phyloP scores from a whole-genome alignment of 2,888 invertebrate genomes.

The Cylloceria caligata region DNA sequence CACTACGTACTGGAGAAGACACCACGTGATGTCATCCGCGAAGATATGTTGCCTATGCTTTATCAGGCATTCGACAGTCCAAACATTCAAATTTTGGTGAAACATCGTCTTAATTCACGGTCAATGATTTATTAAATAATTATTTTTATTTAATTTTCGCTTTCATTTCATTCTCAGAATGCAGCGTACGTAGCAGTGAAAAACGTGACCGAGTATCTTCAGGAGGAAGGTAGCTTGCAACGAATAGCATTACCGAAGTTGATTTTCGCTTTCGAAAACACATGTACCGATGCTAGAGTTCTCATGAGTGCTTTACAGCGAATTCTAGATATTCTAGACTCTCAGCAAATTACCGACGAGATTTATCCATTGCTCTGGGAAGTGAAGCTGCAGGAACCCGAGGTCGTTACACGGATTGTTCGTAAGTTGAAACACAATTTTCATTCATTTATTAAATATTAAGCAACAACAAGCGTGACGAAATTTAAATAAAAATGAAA shows the following conservation, averaged over 20 bases:
- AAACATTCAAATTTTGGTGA: slow-evolving; percentile 95
- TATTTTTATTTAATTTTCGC: slow-evolving; percentile 7
- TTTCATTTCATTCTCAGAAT: slow-evolving; percentile 87
- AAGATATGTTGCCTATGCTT: slow-evolving; percentile 94
- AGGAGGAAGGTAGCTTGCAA: slow-evolving; percentile 91
- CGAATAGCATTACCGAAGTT: slow-evolving; percentile 94
- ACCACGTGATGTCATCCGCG: slow-evolving; percentile 90
- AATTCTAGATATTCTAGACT: slow-evolving; percentile 93
- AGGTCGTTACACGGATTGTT: slow-evolving; percentile 95
- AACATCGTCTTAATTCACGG: neutral
- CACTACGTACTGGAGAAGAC: slow-evolving; percentile 96
- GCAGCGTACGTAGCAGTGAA: slow-evolving; percentile 95
- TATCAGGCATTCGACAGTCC: slow-evolving; percentile 95
- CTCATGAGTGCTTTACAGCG: slow-evolving; percentile 92
- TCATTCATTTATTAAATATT: too few relatives aligned
- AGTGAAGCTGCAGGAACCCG: slow-evolving; percentile 94
- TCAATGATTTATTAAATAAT: neutral
- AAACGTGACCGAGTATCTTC: slow-evolving; percentile 92
- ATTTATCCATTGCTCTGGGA: slow-evolving; percentile 95
- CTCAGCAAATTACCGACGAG: slow-evolving; percentile 94
- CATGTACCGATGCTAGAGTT: slow-evolving; percentile 92
- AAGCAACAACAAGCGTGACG: too few relatives aligned
- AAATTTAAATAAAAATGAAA: neutral
- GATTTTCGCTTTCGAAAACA: slow-evolving; percentile 92
- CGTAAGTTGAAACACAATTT: slow-evolving; percentile 89